These are phyloP conservation scores for Barbus barbus DNA, from an alignment of 2,113 vertebrate species.

Conservation along the genomic window DNA sequence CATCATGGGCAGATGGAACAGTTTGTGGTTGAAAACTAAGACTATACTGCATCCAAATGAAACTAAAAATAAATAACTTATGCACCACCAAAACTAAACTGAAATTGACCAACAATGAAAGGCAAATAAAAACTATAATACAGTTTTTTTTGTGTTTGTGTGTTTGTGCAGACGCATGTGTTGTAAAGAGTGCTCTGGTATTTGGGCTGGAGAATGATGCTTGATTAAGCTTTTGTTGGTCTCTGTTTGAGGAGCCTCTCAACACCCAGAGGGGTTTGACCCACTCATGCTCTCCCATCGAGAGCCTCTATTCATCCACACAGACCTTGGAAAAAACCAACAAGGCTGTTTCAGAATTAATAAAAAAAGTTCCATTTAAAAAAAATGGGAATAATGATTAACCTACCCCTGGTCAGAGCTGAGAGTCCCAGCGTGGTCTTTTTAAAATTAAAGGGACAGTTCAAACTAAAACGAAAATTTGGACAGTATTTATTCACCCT, in stretches of 20 bases:
- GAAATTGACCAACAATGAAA: not conserved
- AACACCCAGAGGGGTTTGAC: slow-evolving; percentile 36
- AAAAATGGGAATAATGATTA: not conserved
- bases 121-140: not conserved
- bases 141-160: not conserved
- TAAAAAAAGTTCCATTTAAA: slow-evolving; percentile 24
- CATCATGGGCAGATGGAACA: not conserved
- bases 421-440: not conserved
- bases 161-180: not conserved
- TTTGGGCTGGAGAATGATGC: slow-evolving; percentile 32
- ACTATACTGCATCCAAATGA: not conserved
- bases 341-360: slow-evolving; percentile 34
- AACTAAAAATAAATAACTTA: not conserved
- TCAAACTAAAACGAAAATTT: not conserved
- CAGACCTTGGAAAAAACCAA: slow-evolving; percentile 46
- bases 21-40: not conserved
- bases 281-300: slow-evolving; percentile 36
- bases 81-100: not conserved
- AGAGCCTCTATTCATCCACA: slow-evolving; percentile 39
- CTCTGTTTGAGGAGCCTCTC: slow-evolving; percentile 41
- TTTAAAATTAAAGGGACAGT: not conserved
- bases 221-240: slow-evolving; percentile 44
- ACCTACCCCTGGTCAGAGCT: not conserved
- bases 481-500: not conserved
- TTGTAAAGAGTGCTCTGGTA: slow-evolving; percentile 28